Evolutionary conservation across 1,140 invertebrate species (phyloP), one percentile per base, ranked within the genome.

Genomic region (Argopecten irradians): DNA sequence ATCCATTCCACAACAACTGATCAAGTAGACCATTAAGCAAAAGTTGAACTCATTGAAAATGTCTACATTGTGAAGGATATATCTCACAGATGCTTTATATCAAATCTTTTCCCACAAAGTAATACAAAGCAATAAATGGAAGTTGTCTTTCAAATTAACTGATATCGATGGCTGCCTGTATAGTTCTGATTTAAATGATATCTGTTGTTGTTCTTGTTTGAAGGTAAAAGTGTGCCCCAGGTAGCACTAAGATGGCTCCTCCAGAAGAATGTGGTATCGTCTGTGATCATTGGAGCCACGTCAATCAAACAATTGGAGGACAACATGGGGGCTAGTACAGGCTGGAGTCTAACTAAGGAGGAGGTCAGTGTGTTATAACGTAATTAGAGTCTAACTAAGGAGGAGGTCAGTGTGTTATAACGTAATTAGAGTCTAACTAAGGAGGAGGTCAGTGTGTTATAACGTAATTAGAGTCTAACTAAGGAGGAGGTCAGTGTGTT

Each of bases 241-340:
- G 92, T 95, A 11, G 91, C 94, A 0, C 43, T 95, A 8, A 84
- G 94, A 5, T 95, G 94, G 94, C 89, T 94, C 0, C 89, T 95
- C 22, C 94, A 95, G 88, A 93, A 93, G 86, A 91, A 93, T 43
- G 90, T 93, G 46, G 93, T 95, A 13, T 82, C 92, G 0, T 94
- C 94, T 32, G 93, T 95, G 13, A 92, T 95, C 35, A 93, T 95
- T 35, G 94, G 94, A 0, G 93, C 91, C 14, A 93, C 91, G 35
- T 93, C 91, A 32, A 34, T 95, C 22, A 85, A 92, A 43, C 94
- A 95, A 89, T 88, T 95, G 71, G 94, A 95, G 87, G 93, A 95
- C 86, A 94, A 95, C 85, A 91, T 94, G 89, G 92, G 91, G 8
- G 93, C 93, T 22, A 88, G 86, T 84, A 89, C 83, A 36, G 93